phyloP scores from a whole-genome alignment of 2,113 vertebrate genomes.

The Eulacestoma nigropectus region DNA sequence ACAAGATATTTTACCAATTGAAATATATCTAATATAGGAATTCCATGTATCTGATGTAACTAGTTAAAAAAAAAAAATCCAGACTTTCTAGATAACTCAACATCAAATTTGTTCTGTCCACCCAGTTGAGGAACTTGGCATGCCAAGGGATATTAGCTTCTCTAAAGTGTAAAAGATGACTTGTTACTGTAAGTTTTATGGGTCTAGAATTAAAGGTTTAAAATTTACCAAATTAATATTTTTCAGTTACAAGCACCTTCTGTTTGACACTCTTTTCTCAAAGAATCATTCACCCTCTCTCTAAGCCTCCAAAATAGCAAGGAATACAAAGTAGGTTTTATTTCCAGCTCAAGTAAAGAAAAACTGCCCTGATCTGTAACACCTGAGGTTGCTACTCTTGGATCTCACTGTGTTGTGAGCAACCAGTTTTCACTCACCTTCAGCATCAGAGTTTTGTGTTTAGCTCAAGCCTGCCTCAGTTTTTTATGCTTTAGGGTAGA shows the following conservation, averaged over 20 bases:
- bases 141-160: background rate
- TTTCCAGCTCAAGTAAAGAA: background rate
- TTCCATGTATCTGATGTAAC: background rate
- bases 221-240: background rate
- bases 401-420: background rate
- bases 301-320: background rate
- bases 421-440: background rate
- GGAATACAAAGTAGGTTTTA: background rate
- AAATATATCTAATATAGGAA: background rate
- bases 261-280: background rate
- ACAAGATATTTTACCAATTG: background rate
- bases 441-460: background rate
- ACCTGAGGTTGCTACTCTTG: background rate
- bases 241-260: background rate
- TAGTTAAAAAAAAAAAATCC: background rate
- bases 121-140: background rate
- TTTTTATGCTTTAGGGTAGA: background rate
- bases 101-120: background rate
- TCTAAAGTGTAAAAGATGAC: background rate
- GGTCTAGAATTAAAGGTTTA: background rate
- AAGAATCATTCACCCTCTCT: background rate
- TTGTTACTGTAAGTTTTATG: background rate
- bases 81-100: background rate
- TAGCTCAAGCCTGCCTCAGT: background rate
- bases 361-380: background rate